These are phyloP conservation scores for Sesamia inferens DNA, from an alignment of 2,888 invertebrate genomes.

Conservation along the genomic window DNA sequence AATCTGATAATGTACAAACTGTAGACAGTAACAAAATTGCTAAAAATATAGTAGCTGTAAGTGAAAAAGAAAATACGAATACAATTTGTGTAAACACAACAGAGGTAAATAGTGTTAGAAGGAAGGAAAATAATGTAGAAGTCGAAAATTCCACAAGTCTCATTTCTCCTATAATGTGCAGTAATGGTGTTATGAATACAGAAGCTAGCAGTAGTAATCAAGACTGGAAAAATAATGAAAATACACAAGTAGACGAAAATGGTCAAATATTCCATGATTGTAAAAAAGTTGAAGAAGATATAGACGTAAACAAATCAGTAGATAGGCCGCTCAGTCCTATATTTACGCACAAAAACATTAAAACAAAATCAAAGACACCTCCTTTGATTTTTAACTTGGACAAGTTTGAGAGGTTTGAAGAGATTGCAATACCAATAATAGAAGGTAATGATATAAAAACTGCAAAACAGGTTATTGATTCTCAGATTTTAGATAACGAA, in stretches of 20 bases:
- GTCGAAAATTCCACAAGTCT: slow-evolving; percentile 22
- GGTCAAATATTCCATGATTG: slow-evolving; percentile 38
- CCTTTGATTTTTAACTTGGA: slow-evolving; percentile 76
- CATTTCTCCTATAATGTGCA: slow-evolving; percentile 49
- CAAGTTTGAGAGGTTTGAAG: slow-evolving; percentile 82
- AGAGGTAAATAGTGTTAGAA: background rate
- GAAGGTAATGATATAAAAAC: slow-evolving; percentile 67
- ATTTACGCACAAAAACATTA: slow-evolving; percentile 65
- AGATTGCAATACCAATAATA: slow-evolving; percentile 74
- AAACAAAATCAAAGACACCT: slow-evolving; percentile 55
- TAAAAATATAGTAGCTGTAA: background rate
- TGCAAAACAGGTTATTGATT: slow-evolving; percentile 77
- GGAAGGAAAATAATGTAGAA: slow-evolving; percentile 13
- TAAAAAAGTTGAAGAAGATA: slow-evolving; percentile 24
- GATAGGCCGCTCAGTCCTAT: slow-evolving; percentile 73
- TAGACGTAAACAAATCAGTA: slow-evolving; percentile 45
- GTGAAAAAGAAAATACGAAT: slow-evolving; percentile 5
- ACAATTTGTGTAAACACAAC: slow-evolving; percentile 10
- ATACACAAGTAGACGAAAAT: slow-evolving; percentile 16
- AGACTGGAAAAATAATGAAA: background rate
- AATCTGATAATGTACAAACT: background rate
- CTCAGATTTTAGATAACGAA: slow-evolving; percentile 77
- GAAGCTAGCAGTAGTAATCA: background rate
- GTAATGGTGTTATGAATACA: slow-evolving; percentile 28
- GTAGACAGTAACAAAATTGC: background rate